phyloP scores from a whole-genome alignment of 2,888 invertebrate species.

The Orthosia cruda region DNA sequence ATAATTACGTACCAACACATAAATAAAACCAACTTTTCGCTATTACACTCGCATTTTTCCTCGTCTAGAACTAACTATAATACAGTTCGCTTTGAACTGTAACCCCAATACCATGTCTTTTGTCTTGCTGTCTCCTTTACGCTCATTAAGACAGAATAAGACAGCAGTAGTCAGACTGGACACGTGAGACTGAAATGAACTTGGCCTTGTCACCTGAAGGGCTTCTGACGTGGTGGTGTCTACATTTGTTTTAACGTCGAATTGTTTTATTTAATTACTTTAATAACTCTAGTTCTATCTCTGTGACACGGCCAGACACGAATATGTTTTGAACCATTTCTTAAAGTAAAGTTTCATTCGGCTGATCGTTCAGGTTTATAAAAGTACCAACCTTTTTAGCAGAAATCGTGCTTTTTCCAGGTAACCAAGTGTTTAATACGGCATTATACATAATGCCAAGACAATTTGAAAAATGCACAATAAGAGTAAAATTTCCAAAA shows the following conservation, averaged over 20 bases:
- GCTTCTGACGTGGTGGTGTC: constrained; percentile 65
- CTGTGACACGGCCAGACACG: too few relatives aligned
- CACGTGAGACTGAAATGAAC: constrained; percentile 69
- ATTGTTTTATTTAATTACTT: constrained; percentile 43
- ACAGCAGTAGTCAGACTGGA: constrained; percentile 16
- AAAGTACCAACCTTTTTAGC: not conserved
- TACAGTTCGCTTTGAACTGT: constrained; percentile 42
- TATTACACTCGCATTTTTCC: constrained; percentile 23
- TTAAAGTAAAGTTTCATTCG: not conserved
- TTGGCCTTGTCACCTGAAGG: constrained; percentile 78
- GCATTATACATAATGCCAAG: too few relatives aligned
- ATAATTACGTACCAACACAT: constrained; percentile 9
- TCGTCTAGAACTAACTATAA: constrained; percentile 7
- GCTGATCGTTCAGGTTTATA: not conserved
- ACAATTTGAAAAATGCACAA: too few relatives aligned
- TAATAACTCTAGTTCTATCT: constrained; percentile 3
- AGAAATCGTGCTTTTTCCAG: too few relatives aligned
- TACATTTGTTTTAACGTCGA: constrained; percentile 25
- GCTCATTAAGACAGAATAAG: constrained; percentile 12
- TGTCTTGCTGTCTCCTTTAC: constrained; percentile 32
- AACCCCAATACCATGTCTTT: constrained; percentile 20
- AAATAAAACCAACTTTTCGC: constrained; percentile 7
- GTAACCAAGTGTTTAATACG: too few relatives aligned
- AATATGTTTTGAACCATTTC: not conserved
- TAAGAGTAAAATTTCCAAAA: too few relatives aligned